Evolutionary conservation across 2,797 vertebrate species (phyloP).

Genomic region (Enteromius unitaeniatus): DNA sequence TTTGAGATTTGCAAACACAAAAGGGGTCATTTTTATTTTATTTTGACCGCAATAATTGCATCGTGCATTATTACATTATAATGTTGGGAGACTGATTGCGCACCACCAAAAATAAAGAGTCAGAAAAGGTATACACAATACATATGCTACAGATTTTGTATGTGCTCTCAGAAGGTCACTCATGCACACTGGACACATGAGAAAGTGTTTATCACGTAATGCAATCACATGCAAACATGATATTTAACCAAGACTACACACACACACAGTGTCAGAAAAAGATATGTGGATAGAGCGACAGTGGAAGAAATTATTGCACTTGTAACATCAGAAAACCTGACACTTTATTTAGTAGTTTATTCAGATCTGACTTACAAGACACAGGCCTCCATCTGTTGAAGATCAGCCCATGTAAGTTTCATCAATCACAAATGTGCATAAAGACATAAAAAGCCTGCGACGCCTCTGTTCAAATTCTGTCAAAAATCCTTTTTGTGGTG

Average conservation of each 20-base stretch:
- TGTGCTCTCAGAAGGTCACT: not conserved
- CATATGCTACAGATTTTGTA: too few species aligned
- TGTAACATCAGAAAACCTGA: not conserved
- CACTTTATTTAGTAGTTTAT: not conserved
- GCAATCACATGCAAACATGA: not conserved
- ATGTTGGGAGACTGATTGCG: too few species aligned
- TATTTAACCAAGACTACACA: not conserved
- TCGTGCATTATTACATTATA: too few species aligned
- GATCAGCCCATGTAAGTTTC: not conserved
- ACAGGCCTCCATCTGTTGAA: not conserved
- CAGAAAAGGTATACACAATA: too few species aligned
- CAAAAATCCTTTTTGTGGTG: slow-evolving; percentile 32
- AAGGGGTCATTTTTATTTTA: not conserved
- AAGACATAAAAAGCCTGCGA: not conserved
- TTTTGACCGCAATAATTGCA: not conserved
- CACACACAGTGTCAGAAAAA: not conserved
- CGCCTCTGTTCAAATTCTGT: slow-evolving; percentile 28
- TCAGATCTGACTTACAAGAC: not conserved
- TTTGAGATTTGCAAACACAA: not conserved
- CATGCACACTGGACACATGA: not conserved
- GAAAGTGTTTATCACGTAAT: not conserved
- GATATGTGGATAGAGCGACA: not conserved
- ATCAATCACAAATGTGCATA: not conserved
- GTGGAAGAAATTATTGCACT: not conserved
- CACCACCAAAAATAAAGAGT: too few species aligned